Evolutionary conservation across 2,888 invertebrate species (phyloP), one percentile per base, ranked within the genome.

Genomic region (Hedychridium roseum): DNA sequence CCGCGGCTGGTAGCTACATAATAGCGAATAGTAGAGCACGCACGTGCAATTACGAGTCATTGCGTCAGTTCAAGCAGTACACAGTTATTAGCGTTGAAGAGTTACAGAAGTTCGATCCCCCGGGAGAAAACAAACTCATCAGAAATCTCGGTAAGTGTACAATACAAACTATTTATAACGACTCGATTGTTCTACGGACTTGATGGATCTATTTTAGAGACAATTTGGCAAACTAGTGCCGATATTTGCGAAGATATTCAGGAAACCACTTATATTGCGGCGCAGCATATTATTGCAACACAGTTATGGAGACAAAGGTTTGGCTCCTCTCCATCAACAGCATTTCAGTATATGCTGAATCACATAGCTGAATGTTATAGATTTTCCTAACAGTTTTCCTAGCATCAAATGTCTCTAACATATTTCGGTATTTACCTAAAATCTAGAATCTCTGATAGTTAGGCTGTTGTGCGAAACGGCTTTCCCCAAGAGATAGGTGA

Each of bases 181-280:
- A 12, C 20, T 27, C 35, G 7, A 20, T 12, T 37, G 6, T 37
- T 26, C 42, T 58, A 15, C 51, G 61, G 35, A 30, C 3, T 6
- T n/a, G 11, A 26, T 21, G n/a, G n/a, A n/a, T n/a, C n/a, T n/a
- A n/a, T n/a, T n/a, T n/a, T n/a, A 72, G 83, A 84, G 57, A 84
- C 85, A 1, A 84, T 88, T 56, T 89, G 88, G 88, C 82, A 83
- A n/a, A 82, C 84, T 26, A 86, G 85, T 3, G 73, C 85, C n/a
- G 72, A 82, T 9, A 76, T 88, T 16, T 88, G 88, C 68, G 81
- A 83, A 50, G 81, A 82, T 54, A 79, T 83, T 28, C 83, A 84
- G 66, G 80, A 81, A 43, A 66, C 76, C 18, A 76, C 73, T 1
- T 70, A 71, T 15, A 57, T 68, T 3, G 60, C 71, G 38, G 78